phyloP scores from a whole-genome alignment of 2,113 vertebrate species.

The Parus major region DNA sequence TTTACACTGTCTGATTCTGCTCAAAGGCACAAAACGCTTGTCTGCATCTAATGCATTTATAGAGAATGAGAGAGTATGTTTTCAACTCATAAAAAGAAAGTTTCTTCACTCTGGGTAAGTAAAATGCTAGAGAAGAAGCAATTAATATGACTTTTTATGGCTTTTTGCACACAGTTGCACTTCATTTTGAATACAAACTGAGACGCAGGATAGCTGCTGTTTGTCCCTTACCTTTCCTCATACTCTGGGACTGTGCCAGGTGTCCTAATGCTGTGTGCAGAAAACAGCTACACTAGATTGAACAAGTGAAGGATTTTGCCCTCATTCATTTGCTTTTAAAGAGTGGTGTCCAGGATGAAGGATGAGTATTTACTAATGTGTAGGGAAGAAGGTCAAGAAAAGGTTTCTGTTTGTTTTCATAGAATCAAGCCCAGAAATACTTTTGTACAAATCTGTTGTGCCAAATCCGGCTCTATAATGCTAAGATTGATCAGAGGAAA shows the following conservation, averaged over 20 bases:
- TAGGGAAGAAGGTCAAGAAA: background rate
- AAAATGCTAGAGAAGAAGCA: background rate
- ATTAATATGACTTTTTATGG: background rate
- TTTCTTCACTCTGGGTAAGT: background rate
- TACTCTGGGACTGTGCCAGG: background rate
- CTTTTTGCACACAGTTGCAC: background rate
- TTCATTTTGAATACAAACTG: background rate
- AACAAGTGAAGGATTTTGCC: background rate
- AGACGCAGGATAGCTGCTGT: background rate
- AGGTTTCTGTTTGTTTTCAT: background rate
- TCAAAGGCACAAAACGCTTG: background rate
- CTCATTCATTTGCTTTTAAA: background rate
- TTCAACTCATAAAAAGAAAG: background rate
- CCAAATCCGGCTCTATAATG: background rate
- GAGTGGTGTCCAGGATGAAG: background rate
- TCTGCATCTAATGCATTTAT: background rate
- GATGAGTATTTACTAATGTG: background rate
- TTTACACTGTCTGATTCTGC: background rate
- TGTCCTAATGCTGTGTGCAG: background rate
- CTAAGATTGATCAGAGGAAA: background rate
- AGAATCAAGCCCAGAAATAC: background rate
- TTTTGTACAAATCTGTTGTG: background rate
- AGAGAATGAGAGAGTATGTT: background rate
- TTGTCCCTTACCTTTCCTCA: background rate
- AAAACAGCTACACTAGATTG: background rate